Base-by-base conservation (phyloP, 2,888 invertebrate species). In the Chrysolina oricalcia region DNA sequence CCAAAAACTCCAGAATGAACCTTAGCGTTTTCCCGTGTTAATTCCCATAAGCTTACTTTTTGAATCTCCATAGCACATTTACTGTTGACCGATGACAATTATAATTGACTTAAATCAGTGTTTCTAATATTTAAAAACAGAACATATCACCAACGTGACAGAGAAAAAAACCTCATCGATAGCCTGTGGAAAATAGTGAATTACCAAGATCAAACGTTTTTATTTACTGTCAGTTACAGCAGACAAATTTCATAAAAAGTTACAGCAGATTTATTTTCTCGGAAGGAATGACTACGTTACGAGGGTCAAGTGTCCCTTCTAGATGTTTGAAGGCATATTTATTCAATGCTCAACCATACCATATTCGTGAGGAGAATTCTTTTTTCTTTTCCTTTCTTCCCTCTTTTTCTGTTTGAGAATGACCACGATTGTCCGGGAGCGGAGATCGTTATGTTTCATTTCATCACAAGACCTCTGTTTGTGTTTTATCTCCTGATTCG, bases 401-500 rank as follows among this genome's bases (percentile, higher is more conserved):
- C 10, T 13, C 53, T 41, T 53, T 13, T 13, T 23, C 6, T 53
- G 68, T 27, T 53, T 53, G 53, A 68, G 53, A 68, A 40, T 68
- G 23, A 21, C 41, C 40, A 53, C 68, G 27, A 68, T 40, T 53
- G 27, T 68, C 68, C 68, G 68, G 40, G 68, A 41, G 21, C 35
- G 11, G 13, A 35, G 40, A 53, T 68, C 68, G 48, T 68, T 68
- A 53, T 40, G 68, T n/a, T 53, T 53, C 40, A 68, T 68, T 68
- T 21, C 53, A 59, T 59, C 59, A 59, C 59, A n/a, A 35, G 59
- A n/a, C 59, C 59, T 13, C 23, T 27, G 27, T 53, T 53, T 23
- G 53, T 13, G 21, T 53, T 59, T 59, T 35, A 59, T 59, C 59
- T 59, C 59, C n/a, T n/a, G 13, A 59, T 59, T 17, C 59, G 59